These are phyloP conservation scores for Rhodeus uyekii DNA, from an alignment of 2,797 vertebrate genomes.

Conservation along the genomic window DNA sequence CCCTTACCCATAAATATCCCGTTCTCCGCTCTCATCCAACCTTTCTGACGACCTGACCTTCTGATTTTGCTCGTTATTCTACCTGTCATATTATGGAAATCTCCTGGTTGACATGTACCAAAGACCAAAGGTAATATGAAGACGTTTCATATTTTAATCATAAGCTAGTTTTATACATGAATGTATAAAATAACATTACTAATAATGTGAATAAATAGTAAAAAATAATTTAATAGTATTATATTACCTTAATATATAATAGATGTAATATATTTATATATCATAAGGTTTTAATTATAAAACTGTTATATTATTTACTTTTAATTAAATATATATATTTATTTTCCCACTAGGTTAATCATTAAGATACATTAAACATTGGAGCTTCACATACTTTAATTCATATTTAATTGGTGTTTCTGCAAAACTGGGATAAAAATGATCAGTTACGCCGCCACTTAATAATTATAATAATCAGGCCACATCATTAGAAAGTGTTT, in stretches of 20 bases:
- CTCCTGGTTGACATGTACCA: neutral
- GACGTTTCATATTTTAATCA: neutral
- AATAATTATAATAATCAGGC: neutral
- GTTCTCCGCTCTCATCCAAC: slow-evolving; percentile 3
- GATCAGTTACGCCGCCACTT: neutral
- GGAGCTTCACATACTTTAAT: neutral
- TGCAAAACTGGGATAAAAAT: neutral
- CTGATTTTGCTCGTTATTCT: slow-evolving; percentile 7
- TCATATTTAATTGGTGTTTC: neutral
- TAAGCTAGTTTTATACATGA: neutral
- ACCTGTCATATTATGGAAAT: slow-evolving; percentile 11
- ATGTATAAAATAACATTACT: neutral
- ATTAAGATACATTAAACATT: neutral
- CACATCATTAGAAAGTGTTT: neutral
- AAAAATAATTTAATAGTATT: no score
- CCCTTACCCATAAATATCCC: slow-evolving; percentile 24
- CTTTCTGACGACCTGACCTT: slow-evolving; percentile 22
- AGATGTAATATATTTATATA: no score
- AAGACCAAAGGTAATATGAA: neutral
- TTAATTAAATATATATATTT: no score
- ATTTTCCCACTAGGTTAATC: no score
- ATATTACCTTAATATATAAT: neutral
- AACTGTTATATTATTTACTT: no score
- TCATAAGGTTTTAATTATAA: no score
- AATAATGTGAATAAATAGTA: neutral